Percentiles rank a stretch among this genome's conserved stretches.
These are phyloP conservation scores for Muscidifurax raptorellus DNA, from an alignment of 1,140 invertebrate species.

Conservation along the genomic window DNA sequence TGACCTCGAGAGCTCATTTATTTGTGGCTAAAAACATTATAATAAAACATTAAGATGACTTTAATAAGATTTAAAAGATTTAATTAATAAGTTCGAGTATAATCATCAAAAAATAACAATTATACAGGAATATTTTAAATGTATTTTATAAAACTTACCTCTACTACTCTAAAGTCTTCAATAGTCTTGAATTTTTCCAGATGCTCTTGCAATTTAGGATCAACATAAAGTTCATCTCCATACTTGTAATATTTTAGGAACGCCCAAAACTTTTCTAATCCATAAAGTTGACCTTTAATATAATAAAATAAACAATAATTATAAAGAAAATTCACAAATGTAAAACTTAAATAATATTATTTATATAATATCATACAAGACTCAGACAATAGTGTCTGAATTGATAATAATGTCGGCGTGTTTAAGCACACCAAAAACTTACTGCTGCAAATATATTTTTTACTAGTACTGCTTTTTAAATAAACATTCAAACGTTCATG, in stretches of 20 bases:
- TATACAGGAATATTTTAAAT: neutral
- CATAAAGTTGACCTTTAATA: conserved; percentile 93
- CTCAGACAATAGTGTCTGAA: too few species aligned
- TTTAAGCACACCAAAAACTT: too few species aligned
- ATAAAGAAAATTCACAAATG: neutral
- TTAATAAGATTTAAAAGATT: too few species aligned
- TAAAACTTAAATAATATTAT: neutral
- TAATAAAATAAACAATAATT: conserved; percentile 42
- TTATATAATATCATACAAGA: too few species aligned
- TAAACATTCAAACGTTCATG: too few species aligned
- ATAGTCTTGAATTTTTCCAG: conserved; percentile 94
- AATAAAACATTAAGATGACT: neutral
- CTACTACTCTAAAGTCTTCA: conserved; percentile 93
- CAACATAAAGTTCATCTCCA: conserved; percentile 85
- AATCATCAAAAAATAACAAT: neutral
- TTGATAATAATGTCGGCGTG: too few species aligned
- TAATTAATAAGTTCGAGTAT: too few species aligned
- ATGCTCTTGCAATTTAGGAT: conserved; percentile 86
- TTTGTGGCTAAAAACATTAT: conserved; percentile 72
- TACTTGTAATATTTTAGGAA: conserved; percentile 97
- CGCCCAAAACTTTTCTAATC: conserved; percentile 99
- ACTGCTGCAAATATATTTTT: too few species aligned
- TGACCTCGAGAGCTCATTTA: conserved; percentile 75
- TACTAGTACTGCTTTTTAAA: too few species aligned
- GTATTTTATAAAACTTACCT: conserved; percentile 71